Conservation (phyloP, 2,113 vertebrate genomes). For the Pseudolaguvia tuberculata region DNA sequence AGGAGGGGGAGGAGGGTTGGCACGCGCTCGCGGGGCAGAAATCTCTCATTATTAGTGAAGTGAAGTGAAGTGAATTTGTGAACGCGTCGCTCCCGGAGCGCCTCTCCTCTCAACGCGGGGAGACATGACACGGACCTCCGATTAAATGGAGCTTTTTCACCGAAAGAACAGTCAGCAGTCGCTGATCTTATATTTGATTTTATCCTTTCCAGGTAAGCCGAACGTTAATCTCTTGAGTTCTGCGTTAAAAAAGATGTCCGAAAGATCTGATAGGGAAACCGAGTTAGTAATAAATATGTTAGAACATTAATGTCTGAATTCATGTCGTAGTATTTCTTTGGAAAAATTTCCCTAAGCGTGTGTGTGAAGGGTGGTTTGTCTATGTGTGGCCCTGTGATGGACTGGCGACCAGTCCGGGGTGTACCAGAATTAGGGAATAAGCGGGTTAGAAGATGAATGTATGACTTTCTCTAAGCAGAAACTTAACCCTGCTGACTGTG, state of each 20-base stretch:
- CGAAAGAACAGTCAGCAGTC: constrained; percentile 53
- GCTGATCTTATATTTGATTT: constrained; percentile 56
- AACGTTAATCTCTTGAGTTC: background rate
- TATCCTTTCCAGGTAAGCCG: constrained; percentile 64
- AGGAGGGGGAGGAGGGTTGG: background rate
- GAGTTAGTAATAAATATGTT: background rate
- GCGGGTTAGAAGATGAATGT: too few species aligned
- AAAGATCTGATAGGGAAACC: background rate
- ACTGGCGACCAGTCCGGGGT: too few species aligned
- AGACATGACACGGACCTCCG: constrained; percentile 53
- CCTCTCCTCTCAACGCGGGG: background rate
- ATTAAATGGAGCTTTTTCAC: constrained; percentile 67
- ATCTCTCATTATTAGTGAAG: constrained; percentile 41
- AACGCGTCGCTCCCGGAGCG: constrained; percentile 39
- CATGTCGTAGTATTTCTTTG: background rate
- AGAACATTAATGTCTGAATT: background rate
- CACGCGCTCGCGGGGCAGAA: constrained; percentile 22
- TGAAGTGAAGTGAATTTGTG: constrained; percentile 4
- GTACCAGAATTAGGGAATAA: too few species aligned
- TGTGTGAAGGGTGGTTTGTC: too few species aligned
- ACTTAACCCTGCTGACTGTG: background rate
- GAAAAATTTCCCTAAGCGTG: too few species aligned
- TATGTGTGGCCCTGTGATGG: too few species aligned
- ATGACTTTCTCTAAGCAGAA: background rate
- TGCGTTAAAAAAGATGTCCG: background rate